These are phyloP conservation scores for Microcebus jonahi DNA, from an alignment of 2,113 vertebrate species.

Conservation along the genomic window DNA sequence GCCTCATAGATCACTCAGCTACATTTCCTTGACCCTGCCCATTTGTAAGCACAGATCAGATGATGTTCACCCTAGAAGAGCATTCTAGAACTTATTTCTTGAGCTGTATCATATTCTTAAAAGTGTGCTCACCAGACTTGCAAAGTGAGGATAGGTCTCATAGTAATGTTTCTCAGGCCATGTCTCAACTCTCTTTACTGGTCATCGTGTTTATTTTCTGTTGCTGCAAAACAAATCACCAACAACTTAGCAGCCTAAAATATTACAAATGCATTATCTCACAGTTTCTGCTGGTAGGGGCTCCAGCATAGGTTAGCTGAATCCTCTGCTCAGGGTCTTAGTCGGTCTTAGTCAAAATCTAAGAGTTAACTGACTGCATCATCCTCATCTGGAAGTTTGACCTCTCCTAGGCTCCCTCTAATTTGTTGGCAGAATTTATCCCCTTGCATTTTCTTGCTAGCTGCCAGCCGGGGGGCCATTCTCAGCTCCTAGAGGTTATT, in stretches of 20 bases:
- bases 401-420: neutral
- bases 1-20: neutral
- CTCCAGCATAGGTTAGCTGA: neutral
- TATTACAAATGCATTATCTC: neutral
- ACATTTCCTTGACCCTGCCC: neutral
- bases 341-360: neutral
- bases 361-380: neutral
- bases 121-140: neutral
- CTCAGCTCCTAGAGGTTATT: neutral
- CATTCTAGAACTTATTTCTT: neutral
- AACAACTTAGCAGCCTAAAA: neutral
- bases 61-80: neutral
- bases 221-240: neutral
- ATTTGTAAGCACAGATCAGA: neutral
- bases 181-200: neutral
- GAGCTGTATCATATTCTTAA: neutral
- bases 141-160: neutral
- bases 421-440: neutral
- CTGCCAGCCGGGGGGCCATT: neutral
- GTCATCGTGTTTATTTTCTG: neutral
- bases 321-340: neutral
- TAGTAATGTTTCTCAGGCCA: neutral
- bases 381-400: neutral
- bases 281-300: neutral
- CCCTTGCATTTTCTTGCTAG: neutral